Evolutionary conservation across 1,140 invertebrate species (phyloP).

Genomic region (Cyrtorhinus lividipennis): DNA sequence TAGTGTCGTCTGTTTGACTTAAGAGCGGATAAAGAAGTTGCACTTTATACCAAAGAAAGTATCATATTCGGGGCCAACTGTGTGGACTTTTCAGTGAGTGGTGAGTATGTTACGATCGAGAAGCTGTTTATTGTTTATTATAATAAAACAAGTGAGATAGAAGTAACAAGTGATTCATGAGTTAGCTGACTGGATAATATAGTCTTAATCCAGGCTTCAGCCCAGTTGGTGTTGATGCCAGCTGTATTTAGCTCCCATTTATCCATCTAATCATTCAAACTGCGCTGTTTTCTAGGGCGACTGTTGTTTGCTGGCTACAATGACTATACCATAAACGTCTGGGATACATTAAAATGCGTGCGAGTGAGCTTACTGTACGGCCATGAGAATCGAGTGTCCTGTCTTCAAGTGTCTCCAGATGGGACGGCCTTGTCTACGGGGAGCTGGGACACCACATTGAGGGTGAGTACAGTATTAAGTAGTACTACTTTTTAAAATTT

Average conservation of each 20-base stretch:
- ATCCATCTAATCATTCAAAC: no score
- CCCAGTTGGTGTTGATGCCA: no score
- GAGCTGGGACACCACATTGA: constrained; percentile 93
- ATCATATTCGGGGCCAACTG: constrained; percentile 98
- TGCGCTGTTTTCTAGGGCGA: constrained; percentile 51
- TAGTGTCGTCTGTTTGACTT: constrained; percentile 95
- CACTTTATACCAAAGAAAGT: constrained; percentile 91
- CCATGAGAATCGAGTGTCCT: constrained; percentile 95
- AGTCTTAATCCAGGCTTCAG: no score
- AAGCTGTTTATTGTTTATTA: no score
- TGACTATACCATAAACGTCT: constrained; percentile 96
- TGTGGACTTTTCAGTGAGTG: constrained; percentile 94
- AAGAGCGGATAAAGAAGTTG: constrained; percentile 93
- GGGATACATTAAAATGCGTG: constrained; percentile 92
- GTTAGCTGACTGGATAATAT: no score
- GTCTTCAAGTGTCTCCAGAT: constrained; percentile 89
- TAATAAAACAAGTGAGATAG: no score
- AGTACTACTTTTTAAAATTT: no score
- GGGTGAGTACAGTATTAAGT: no score
- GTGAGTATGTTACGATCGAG: constrained; percentile 37
- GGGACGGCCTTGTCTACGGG: constrained; percentile 94
- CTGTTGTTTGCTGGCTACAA: constrained; percentile 96
- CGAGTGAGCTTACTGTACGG: constrained; percentile 76
- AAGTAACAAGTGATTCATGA: no score
- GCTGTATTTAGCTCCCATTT: no score